Evolutionary conservation across 2,888 invertebrate species (phyloP).

Genomic region (Dasysyrphus albostriatus): DNA sequence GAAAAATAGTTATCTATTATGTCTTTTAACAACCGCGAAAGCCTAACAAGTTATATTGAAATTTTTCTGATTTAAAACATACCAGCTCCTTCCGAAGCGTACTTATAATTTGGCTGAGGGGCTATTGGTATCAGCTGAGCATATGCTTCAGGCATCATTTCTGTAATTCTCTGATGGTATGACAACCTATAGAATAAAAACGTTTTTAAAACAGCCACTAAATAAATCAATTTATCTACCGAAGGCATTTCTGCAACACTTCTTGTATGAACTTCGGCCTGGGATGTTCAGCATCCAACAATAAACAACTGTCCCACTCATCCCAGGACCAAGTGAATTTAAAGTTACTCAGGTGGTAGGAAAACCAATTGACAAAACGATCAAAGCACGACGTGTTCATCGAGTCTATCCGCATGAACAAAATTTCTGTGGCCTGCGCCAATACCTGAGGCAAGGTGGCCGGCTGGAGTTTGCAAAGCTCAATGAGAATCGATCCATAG

Average conservation of each 20-base stretch:
- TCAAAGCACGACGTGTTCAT: slow-evolving; percentile 99
- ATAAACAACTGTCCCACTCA: slow-evolving; percentile 95
- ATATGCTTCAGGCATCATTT: slow-evolving; percentile 96
- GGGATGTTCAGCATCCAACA: slow-evolving; percentile 94
- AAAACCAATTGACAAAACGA: slow-evolving; percentile 98
- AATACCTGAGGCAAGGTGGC: slow-evolving; percentile 98
- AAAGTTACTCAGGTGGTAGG: slow-evolving; percentile 99
- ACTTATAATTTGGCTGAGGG: slow-evolving; percentile 95
- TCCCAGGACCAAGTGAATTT: slow-evolving; percentile 99
- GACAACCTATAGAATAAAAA: slow-evolving; percentile 88
- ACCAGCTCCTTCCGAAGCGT: slow-evolving; percentile 95
- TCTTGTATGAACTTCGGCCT: slow-evolving; percentile 97
- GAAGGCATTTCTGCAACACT: slow-evolving; percentile 94
- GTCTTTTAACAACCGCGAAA: no score
- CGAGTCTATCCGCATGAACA: slow-evolving; percentile 97
- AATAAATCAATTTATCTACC: slow-evolving; percentile 86
- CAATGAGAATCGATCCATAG: slow-evolving; percentile 97
- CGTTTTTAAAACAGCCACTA: neutral
- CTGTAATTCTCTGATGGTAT: slow-evolving; percentile 96
- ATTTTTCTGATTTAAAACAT: slow-evolving; percentile 81
- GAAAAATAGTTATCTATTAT: no score
- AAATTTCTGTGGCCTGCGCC: slow-evolving; percentile 98
- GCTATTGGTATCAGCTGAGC: slow-evolving; percentile 92
- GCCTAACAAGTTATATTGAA: no score
- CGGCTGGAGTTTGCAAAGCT: slow-evolving; percentile 98